Evolutionary conservation across 2,113 vertebrate species (phyloP).

Genomic region (Percopsis transmontana): DNA sequence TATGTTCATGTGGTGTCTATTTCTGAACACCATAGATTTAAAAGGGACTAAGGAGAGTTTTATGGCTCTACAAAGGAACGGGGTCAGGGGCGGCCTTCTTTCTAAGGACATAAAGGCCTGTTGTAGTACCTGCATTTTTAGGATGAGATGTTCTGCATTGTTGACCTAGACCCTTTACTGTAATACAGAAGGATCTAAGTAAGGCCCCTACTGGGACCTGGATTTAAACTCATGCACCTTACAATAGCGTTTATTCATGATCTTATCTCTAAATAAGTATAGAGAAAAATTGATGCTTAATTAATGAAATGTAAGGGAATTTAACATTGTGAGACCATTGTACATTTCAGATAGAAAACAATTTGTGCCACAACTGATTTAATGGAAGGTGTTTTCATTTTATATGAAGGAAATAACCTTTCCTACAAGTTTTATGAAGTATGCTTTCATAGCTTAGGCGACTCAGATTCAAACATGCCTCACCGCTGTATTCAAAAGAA

Average conservation of each 20-base stretch:
- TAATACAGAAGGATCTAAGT: conserved; percentile 1
- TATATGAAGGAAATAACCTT: too few relatives aligned
- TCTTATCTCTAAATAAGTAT: background rate
- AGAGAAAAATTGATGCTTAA: background rate
- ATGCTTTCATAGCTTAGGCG: conserved; percentile 9
- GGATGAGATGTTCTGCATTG: background rate
- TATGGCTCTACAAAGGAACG: background rate
- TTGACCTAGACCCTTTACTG: background rate
- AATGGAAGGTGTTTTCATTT: background rate
- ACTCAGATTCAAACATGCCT: background rate
- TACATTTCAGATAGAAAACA: too few relatives aligned
- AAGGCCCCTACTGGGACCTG: background rate
- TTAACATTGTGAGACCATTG: background rate
- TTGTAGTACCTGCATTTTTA: background rate
- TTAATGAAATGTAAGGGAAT: background rate
- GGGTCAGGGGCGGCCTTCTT: conserved; percentile 6
- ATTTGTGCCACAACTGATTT: background rate
- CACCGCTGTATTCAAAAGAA: conserved; percentile 3
- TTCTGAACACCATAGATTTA: conserved; percentile 27
- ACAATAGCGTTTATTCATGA: conserved; percentile 26
- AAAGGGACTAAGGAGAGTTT: conserved; percentile 18
- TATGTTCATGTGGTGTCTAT: conserved; percentile 32
- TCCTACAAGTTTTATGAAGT: background rate
- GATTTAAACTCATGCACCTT: conserved; percentile 55
- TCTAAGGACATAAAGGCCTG: background rate